Evolutionary conservation across 1,140 invertebrate species (phyloP).

Genomic region (Asobara japonica): DNA sequence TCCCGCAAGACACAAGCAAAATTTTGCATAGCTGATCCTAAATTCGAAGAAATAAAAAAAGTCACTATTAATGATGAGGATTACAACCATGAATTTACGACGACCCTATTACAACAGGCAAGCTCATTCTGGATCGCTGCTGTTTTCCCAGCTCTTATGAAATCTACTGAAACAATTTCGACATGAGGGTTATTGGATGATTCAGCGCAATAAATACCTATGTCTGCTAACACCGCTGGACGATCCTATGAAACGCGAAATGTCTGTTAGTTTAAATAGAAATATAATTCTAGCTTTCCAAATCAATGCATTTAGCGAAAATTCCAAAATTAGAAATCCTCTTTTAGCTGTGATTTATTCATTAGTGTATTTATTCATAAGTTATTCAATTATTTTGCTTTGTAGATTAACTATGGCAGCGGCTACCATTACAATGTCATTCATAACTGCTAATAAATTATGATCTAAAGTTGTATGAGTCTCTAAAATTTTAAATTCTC

Average conservation of each 20-base stretch:
- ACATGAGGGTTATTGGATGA: no score
- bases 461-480: constrained; percentile 38
- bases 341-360: not conserved
- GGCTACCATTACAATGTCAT: constrained; percentile 43
- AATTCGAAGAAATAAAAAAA: constrained; percentile 40
- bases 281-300: no score
- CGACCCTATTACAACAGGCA: not conserved
- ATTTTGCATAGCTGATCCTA: constrained; percentile 43
- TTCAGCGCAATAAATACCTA: no score
- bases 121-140: no score
- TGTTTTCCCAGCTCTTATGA: no score
- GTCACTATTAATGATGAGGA: constrained; percentile 31
- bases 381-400: constrained; percentile 34
- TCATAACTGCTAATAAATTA: constrained; percentile 28
- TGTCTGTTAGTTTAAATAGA: no score
- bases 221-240: no score
- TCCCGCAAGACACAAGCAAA: constrained; percentile 37
- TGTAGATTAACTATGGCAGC: constrained; percentile 45
- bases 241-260: no score
- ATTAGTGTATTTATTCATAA: not conserved
- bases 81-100: not conserved
- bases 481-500: constrained; percentile 49
- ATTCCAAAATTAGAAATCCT: not conserved
- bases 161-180: no score
- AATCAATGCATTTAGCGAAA: no score